These are phyloP conservation scores for Spialia ferax DNA, from an alignment of 2,888 invertebrate species.

Conservation along the genomic window DNA sequence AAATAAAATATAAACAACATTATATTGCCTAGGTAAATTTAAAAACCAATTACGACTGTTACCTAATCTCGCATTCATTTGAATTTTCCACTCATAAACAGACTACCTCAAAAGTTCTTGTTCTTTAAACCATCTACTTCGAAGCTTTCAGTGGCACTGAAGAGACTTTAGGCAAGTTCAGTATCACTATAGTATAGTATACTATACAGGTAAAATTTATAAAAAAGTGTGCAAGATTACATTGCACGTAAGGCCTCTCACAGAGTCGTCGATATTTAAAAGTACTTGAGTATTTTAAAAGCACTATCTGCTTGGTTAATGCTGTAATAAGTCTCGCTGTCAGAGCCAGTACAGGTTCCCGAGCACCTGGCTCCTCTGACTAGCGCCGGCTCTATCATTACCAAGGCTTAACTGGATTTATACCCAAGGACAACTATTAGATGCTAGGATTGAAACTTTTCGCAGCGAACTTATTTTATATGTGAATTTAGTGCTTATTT, in stretches of 20 bases:
- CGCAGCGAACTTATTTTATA: not conserved
- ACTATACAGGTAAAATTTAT: not conserved
- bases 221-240: not conserved
- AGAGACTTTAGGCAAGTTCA: too few species aligned
- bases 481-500: not conserved
- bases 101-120: too few species aligned
- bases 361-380: conserved; percentile 20
- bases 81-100: too few species aligned
- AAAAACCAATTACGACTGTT: too few species aligned
- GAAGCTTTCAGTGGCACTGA: too few species aligned
- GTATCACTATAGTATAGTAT: too few species aligned
- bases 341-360: conserved; percentile 28
- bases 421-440: not conserved
- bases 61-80: too few species aligned
- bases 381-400: conserved; percentile 23
- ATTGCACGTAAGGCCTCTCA: not conserved
- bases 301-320: conserved; percentile 29
- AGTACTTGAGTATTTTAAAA: conserved; percentile 8
- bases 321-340: conserved; percentile 35
- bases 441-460: not conserved
- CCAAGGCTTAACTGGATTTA: not conserved
- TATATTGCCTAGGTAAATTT: too few species aligned
- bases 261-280: conserved; percentile 14
- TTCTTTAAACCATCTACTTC: too few species aligned
- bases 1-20: too few species aligned